Conservation (phyloP, 2,888 invertebrate genomes). For the Kryphioiulus occultus region DNA sequence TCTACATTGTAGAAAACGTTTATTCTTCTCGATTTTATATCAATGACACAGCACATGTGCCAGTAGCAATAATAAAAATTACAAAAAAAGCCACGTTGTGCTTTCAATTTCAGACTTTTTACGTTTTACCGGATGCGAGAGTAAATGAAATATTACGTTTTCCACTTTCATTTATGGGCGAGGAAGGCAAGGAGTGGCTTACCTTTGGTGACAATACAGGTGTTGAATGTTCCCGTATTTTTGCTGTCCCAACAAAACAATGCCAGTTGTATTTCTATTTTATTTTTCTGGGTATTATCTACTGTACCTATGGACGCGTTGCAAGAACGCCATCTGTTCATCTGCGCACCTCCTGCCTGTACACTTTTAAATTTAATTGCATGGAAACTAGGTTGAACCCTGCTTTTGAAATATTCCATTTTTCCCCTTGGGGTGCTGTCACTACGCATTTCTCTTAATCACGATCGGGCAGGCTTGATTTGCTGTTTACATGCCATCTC, state of each 20-base stretch:
- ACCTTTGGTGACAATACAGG: background rate
- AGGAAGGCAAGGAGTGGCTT: background rate
- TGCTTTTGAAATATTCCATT: slow-evolving; percentile 41
- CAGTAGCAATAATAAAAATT: background rate
- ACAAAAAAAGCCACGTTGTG: background rate
- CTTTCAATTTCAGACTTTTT: background rate
- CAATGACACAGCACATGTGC: background rate
- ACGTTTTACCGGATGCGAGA: background rate
- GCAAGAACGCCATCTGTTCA: background rate
- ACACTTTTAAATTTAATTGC: slow-evolving; percentile 43
- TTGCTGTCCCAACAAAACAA: slow-evolving; percentile 6
- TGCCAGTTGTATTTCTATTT: slow-evolving; percentile 17
- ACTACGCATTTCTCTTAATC: background rate
- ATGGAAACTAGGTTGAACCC: slow-evolving; percentile 42
- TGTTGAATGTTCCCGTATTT: slow-evolving; percentile 8
- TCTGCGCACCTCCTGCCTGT: slow-evolving; percentile 22
- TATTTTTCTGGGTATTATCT: background rate
- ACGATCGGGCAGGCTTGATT: background rate
- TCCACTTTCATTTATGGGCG: background rate
- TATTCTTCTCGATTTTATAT: background rate
- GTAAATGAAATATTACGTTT: background rate
- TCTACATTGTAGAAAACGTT: background rate
- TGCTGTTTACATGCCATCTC: background rate
- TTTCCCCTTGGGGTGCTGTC: slow-evolving; percentile 35
- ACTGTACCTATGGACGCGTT: slow-evolving; percentile 2